phyloP scores from a whole-genome alignment of 1,140 invertebrate genomes.

The Trichonephila inaurata region DNA sequence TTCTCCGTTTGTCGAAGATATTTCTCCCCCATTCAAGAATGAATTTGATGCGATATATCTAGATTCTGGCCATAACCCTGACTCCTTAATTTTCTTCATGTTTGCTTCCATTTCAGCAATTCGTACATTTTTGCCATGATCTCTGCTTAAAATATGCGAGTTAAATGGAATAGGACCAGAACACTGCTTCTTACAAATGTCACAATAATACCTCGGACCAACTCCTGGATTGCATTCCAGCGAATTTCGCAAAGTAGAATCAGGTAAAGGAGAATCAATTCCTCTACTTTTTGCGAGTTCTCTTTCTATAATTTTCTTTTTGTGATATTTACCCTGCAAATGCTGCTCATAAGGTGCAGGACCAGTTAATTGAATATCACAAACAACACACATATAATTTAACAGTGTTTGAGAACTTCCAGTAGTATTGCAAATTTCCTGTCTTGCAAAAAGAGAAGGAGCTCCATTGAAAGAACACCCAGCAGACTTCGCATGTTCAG shows the following conservation, averaged over 20 bases:
- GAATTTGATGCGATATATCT: not conserved
- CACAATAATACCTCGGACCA: not conserved
- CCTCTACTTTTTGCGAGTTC: not conserved
- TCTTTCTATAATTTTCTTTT: conserved; percentile 3
- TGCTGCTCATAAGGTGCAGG: conserved; percentile 29
- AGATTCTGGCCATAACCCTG: not conserved
- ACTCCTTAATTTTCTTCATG: not conserved
- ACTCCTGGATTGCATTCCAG: too few species aligned
- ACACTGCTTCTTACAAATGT: not conserved
- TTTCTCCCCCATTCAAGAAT: not conserved
- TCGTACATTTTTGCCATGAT: conserved; percentile 10
- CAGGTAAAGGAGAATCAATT: not conserved
- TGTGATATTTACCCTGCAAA: not conserved
- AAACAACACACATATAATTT: not conserved
- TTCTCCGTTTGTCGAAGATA: not conserved
- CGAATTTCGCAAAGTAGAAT: not conserved
- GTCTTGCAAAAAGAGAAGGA: not conserved
- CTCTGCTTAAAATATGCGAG: not conserved
- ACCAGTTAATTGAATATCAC: not conserved
- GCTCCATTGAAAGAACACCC: not conserved
- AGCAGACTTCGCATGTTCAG: not conserved
- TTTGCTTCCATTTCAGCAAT: not conserved
- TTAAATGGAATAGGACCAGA: conserved; percentile 7
- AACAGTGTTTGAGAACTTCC: not conserved
- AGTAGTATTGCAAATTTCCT: not conserved